A percentile compares a stretch with the other conserved stretches of the same genome.
These are phyloP conservation scores for Pharmacophagus antenor DNA, from an alignment of 2,888 invertebrate genomes.

Conservation along the genomic window DNA sequence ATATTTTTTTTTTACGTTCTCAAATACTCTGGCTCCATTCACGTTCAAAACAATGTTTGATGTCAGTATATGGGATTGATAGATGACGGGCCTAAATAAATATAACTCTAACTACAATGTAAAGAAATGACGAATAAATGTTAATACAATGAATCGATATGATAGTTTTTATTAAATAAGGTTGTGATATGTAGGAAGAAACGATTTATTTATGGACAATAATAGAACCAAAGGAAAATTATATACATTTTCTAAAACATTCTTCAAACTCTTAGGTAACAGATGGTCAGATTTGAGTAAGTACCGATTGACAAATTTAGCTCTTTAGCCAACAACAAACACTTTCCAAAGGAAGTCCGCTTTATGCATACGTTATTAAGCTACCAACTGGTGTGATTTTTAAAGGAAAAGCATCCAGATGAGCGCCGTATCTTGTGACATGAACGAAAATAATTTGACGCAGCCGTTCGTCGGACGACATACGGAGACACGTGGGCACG, in stretches of 20 bases:
- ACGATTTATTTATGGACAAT: too few relatives aligned
- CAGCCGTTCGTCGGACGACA: conserved; percentile 77
- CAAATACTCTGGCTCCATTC: conserved; percentile 25
- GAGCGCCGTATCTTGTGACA: conserved; percentile 79
- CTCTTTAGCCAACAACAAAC: conserved; percentile 27
- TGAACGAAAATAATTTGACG: conserved; percentile 81
- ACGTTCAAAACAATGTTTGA: conserved; percentile 29
- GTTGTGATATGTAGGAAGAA: neutral
- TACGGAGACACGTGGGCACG: conserved; percentile 80
- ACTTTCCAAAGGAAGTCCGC: conserved; percentile 65
- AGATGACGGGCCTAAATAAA: conserved; percentile 22
- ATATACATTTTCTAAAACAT: neutral
- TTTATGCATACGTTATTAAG: conserved; percentile 56
- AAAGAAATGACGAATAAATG: conserved; percentile 7
- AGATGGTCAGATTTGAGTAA: neutral
- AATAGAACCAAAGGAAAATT: neutral
- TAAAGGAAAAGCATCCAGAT: conserved; percentile 79
- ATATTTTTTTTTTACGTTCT: conserved; percentile 21
- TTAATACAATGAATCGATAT: too few relatives aligned
- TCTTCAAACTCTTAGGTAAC: neutral
- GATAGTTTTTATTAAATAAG: neutral
- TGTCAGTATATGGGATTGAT: conserved; percentile 21
- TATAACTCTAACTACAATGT: too few relatives aligned
- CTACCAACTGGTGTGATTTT: conserved; percentile 72
- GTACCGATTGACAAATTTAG: neutral